A percentile compares a stretch with the other conserved stretches of the same genome.
Evolutionary conservation across 2,888 invertebrate species (phyloP).

Genomic region (Cheilosia vernalis): DNA sequence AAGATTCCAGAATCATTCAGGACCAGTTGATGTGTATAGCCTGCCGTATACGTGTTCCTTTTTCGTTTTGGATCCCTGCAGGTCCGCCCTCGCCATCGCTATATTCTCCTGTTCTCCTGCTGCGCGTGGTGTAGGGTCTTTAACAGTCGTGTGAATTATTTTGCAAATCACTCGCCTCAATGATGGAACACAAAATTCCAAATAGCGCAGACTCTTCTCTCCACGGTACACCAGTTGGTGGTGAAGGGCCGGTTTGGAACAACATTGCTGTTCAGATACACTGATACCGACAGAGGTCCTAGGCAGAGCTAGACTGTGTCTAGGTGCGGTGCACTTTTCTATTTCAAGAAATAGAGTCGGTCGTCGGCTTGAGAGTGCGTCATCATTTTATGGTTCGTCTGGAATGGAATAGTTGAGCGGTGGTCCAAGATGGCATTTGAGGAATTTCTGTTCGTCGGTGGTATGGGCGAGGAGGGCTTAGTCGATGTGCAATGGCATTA

Average conservation of each 20-base stretch:
- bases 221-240: background rate
- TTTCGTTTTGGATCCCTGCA: conserved; percentile 30
- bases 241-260: background rate
- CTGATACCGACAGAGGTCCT: background rate
- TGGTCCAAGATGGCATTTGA: conserved; percentile 27
- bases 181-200: conserved; percentile 66
- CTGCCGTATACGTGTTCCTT: conserved; percentile 30
- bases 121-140: conserved; percentile 59
- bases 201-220: conserved; percentile 36
- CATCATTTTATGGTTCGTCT: conserved; percentile 60
- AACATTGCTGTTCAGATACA: background rate
- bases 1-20: conserved; percentile 72
- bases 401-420: conserved; percentile 20
- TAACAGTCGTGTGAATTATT: conserved; percentile 71
- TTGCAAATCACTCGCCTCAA: conserved; percentile 68
- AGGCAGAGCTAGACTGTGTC: background rate
- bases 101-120: conserved; percentile 29
- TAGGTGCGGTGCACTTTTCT: conserved; percentile 40
- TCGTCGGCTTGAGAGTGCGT: conserved; percentile 35
- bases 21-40: conserved; percentile 54
- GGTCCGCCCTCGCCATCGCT: conserved; percentile 63
- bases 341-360: conserved; percentile 60
- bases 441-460: conserved; percentile 32
- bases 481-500: conserved; percentile 5
- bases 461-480: background rate